A percentile compares a stretch with the other conserved stretches of the same genome.
Evolutionary conservation across 2,113 vertebrate species (phyloP).

Genomic region (Halcyon senegalensis): DNA sequence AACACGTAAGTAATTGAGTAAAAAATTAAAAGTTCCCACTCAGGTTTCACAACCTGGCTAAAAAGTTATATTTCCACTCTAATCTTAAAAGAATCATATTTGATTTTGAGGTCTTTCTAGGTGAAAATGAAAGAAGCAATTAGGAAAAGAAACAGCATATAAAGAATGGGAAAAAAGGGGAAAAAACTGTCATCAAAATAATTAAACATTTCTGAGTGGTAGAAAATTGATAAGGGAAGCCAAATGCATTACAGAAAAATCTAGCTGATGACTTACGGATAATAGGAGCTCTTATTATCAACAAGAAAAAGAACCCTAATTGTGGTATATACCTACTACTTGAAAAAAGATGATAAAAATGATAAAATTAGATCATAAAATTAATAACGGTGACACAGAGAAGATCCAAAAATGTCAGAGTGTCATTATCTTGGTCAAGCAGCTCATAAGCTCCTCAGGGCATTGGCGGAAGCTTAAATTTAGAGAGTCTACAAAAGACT

Average conservation of each 20-base stretch:
- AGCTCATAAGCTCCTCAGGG: neutral
- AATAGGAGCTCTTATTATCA: constrained; percentile 20
- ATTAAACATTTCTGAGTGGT: constrained; percentile 39
- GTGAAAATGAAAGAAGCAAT: constrained; percentile 29
- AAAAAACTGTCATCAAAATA: constrained; percentile 37
- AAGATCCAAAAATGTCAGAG: constrained; percentile 16
- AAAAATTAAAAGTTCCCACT: neutral
- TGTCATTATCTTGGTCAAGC: constrained; percentile 45
- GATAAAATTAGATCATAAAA: constrained; percentile 17
- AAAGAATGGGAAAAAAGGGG: neutral
- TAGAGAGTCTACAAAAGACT: neutral
- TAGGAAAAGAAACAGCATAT: neutral
- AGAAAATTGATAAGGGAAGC: constrained; percentile 33
- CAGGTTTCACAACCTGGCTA: neutral
- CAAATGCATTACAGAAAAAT: constrained; percentile 11
- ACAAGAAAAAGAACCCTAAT: constrained; percentile 20
- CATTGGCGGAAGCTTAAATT: neutral
- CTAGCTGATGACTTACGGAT: constrained; percentile 34
- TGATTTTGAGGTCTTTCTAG: constrained; percentile 19
- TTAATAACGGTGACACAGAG: constrained; percentile 4
- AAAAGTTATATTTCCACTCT: neutral
- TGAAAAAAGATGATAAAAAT: constrained; percentile 21
- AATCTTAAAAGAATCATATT: constrained; percentile 6
- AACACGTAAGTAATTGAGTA: neutral
- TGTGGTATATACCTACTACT: neutral